Conservation (phyloP, 2,797 vertebrate genomes). For the Gouania willdenowi region DNA sequence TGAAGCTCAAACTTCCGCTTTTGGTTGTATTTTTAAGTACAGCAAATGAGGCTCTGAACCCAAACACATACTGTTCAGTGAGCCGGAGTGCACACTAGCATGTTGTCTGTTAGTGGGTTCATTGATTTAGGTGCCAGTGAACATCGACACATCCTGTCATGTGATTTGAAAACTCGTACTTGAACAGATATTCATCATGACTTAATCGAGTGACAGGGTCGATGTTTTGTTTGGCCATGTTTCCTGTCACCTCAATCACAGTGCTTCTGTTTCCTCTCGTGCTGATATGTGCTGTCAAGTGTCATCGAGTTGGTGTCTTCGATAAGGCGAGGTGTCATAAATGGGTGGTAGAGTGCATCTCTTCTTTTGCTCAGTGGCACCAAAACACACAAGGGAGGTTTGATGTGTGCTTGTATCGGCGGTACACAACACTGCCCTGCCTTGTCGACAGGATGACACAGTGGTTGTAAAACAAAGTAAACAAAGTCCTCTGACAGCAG, state of each 20-base stretch:
- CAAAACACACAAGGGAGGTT: slow-evolving; percentile 30
- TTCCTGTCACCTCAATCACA: slow-evolving; percentile 24
- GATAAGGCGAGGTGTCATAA: slow-evolving; percentile 48
- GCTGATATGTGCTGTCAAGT: slow-evolving; percentile 28
- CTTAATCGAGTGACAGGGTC: slow-evolving; percentile 9
- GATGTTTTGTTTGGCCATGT: slow-evolving; percentile 19
- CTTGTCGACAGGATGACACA: slow-evolving; percentile 65
- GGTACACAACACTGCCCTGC: slow-evolving; percentile 26
- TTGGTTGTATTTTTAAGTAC: slow-evolving; percentile 9
- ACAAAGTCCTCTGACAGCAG: slow-evolving; percentile 56
- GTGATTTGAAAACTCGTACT: slow-evolving; percentile 1
- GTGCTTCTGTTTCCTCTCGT: slow-evolving; percentile 36
- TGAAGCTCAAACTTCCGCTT: slow-evolving; percentile 14
- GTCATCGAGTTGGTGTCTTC: slow-evolving; percentile 19
- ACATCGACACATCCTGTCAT: slow-evolving; percentile 9
- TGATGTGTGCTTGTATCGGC: slow-evolving; percentile 27
- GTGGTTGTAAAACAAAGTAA: slow-evolving; percentile 65
- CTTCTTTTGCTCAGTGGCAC: slow-evolving; percentile 40
- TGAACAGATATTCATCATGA: slow-evolving; percentile 8
- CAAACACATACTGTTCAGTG: background rate
- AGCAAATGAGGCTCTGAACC: slow-evolving; percentile 3
- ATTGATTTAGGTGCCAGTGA: background rate
- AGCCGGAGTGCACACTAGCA: background rate
- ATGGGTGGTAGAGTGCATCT: slow-evolving; percentile 68
- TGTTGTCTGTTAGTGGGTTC: background rate